Conservation (phyloP, 2,888 invertebrate genomes). For the Lasioglossum zephyrum region DNA sequence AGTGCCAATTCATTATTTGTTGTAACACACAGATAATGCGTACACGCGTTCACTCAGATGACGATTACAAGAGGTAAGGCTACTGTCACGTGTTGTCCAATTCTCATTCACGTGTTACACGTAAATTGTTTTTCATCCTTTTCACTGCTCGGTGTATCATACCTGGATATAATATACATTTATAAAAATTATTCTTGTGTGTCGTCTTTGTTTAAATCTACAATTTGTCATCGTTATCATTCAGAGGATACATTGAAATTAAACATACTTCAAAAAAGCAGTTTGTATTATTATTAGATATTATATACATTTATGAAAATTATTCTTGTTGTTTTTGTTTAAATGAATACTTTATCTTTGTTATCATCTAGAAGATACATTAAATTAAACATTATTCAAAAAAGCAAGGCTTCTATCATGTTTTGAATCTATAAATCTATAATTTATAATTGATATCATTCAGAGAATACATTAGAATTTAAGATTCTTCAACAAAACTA, state of each 20-base stretch:
- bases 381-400: not conserved
- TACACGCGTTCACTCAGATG: constrained; percentile 86
- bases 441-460: no score
- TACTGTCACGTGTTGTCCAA: constrained; percentile 87
- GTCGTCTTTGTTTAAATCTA: not conserved
- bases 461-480: not conserved
- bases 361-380: not conserved
- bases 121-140: not conserved
- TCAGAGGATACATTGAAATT: not conserved
- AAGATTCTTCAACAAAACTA: not conserved
- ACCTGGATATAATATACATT: not conserved
- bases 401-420: no score
- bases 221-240: not conserved
- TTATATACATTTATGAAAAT: not conserved
- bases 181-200: not conserved
- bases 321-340: not conserved
- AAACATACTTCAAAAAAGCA: not conserved
- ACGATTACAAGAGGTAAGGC: constrained; percentile 86
- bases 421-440: no score
- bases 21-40: constrained; percentile 86
- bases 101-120: constrained; percentile 85
- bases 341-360: not conserved
- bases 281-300: not conserved
- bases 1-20: constrained; percentile 86
- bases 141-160: not conserved